These are phyloP conservation scores for Chaenodraco wilsoni DNA, from an alignment of 2,797 vertebrate species.

Conservation along the genomic window DNA sequence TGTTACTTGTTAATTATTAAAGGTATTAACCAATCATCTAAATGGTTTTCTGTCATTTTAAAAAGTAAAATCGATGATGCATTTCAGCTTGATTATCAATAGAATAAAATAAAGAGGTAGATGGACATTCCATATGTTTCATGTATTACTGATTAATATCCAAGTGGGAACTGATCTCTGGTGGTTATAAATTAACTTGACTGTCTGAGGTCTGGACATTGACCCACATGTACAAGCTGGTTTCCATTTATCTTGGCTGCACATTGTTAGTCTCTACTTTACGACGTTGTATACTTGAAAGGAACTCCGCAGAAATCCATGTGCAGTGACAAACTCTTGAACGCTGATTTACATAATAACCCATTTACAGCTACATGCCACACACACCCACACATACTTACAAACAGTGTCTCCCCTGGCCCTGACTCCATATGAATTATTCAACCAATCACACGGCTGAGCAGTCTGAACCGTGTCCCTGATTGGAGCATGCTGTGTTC, in stretches of 20 bases:
- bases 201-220: constrained; percentile 8
- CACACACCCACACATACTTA: constrained; percentile 34
- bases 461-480: constrained; percentile 62
- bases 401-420: constrained; percentile 43
- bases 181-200: constrained; percentile 55
- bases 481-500: constrained; percentile 75
- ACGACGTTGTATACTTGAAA: constrained; percentile 21
- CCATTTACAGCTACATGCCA: constrained; percentile 46
- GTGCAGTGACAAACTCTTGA: constrained; percentile 38
- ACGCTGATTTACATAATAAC: constrained; percentile 65
- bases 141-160: too few relatives aligned
- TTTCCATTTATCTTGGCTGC: constrained; percentile 14
- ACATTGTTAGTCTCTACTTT: neutral
- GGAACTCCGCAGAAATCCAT: constrained; percentile 11
- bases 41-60: neutral
- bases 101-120: neutral
- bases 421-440: constrained; percentile 75
- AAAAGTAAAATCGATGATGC: neutral
- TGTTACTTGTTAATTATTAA: neutral
- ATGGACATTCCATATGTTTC: neutral
- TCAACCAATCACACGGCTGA: constrained; percentile 80
- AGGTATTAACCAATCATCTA: neutral
- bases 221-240: neutral
- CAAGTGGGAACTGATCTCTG: neutral
- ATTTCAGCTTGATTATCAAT: neutral